Evolutionary conservation across 2,113 vertebrate genomes (phyloP).

Genomic region (Lycaon pictus): DNA sequence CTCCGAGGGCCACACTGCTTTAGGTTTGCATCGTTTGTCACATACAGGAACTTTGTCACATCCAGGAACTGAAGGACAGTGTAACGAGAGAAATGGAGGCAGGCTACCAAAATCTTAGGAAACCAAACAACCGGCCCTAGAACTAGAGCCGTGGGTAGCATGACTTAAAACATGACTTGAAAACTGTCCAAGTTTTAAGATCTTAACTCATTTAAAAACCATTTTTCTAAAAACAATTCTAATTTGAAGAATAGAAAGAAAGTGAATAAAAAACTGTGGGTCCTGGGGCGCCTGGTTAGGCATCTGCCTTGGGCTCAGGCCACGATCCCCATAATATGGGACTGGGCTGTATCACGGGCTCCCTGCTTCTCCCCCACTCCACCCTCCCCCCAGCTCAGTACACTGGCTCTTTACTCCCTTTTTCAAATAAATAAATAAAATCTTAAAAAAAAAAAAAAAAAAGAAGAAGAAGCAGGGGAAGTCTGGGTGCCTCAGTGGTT

Average conservation of each 20-base stretch:
- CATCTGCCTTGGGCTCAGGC: neutral
- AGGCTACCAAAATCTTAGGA: neutral
- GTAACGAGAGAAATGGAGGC: neutral
- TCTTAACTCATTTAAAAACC: neutral
- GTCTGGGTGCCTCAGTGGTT: no score
- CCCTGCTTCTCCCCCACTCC: neutral
- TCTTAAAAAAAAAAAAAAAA: no score
- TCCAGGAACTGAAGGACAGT: neutral
- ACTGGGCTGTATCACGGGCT: neutral
- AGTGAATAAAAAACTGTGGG: neutral
- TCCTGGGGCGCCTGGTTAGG: neutral
- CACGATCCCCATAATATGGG: neutral
- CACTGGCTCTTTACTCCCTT: neutral
- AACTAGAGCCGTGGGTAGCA: neutral
- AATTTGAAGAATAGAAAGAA: neutral
- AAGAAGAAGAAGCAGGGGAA: no score
- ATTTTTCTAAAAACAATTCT: neutral
- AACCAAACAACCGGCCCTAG: neutral
- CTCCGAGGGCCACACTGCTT: neutral
- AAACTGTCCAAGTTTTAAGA: conserved; percentile 13
- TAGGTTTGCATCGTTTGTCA: neutral
- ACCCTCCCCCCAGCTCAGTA: neutral
- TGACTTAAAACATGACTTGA: conserved; percentile 16
- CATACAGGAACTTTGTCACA: neutral
- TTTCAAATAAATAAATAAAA: neutral